These are phyloP conservation scores for Trochalopteron elliotii DNA, from an alignment of 2,113 vertebrate genomes.

Conservation along the genomic window DNA sequence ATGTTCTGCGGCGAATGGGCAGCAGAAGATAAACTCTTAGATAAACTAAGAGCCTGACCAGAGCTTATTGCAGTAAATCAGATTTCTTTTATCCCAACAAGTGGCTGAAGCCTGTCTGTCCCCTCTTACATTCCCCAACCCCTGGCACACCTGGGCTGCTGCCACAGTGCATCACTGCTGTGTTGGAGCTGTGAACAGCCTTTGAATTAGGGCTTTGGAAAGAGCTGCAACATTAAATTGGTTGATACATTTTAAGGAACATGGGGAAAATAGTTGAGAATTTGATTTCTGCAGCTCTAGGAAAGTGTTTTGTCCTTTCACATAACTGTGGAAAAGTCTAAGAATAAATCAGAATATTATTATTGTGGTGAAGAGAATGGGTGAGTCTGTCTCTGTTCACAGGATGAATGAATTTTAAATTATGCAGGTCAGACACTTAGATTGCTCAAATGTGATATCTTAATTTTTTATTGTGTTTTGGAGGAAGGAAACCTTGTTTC, in stretches of 20 bases:
- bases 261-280: fast-evolving
- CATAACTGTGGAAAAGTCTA: not conserved
- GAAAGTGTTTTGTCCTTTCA: not conserved
- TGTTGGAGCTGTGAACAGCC: not conserved
- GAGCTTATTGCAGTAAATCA: not conserved
- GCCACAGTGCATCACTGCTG: not conserved
- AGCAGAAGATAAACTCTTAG: not conserved
- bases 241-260: not conserved
- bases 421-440: not conserved
- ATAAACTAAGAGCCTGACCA: not conserved
- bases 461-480: not conserved
- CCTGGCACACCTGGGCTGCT: not conserved
- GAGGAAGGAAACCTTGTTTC: not conserved
- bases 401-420: not conserved
- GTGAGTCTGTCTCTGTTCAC: not conserved
- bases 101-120: not conserved
- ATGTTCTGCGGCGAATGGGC: not conserved
- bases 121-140: not conserved
- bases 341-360: not conserved
- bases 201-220: not conserved
- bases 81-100: not conserved
- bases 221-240: not conserved
- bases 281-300: not conserved
- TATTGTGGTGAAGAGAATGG: not conserved
- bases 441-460: not conserved